These are phyloP conservation scores for Pelodiscus sinensis DNA, from an alignment of 2,113 vertebrate genomes.

Conservation along the genomic window DNA sequence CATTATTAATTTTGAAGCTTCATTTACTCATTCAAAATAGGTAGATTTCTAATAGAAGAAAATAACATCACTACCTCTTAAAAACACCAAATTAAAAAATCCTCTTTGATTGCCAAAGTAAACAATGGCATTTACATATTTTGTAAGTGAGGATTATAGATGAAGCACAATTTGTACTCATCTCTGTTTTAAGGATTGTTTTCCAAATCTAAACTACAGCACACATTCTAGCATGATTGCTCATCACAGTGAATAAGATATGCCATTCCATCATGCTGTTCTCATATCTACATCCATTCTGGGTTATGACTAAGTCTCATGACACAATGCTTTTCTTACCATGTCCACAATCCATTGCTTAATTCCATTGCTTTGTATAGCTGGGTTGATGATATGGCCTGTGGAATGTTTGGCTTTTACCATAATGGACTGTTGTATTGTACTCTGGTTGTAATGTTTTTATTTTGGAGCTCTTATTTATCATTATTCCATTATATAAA, in stretches of 20 bases:
- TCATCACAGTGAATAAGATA: slow-evolving; percentile 5
- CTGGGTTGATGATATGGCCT: neutral
- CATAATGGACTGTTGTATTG: neutral
- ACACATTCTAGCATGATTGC: slow-evolving; percentile 64
- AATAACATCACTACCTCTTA: neutral
- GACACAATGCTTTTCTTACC: slow-evolving; percentile 48
- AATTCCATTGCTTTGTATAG: slow-evolving; percentile 14
- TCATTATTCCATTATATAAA: neutral
- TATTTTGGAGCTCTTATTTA: neutral
- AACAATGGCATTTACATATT: neutral
- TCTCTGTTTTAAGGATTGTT: neutral
- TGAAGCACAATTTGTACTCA: slow-evolving; percentile 59
- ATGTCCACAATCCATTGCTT: neutral
- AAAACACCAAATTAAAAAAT: neutral
- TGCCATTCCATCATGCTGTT: slow-evolving; percentile 21
- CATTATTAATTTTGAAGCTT: neutral
- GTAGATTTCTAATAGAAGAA: neutral
- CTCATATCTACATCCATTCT: slow-evolving; percentile 10
- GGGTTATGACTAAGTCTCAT: slow-evolving; percentile 32
- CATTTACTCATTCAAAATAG: neutral
- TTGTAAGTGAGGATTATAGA: slow-evolving; percentile 72
- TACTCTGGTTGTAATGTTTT: neutral
- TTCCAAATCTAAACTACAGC: neutral
- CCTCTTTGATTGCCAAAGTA: neutral
- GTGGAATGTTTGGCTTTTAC: neutral